Evolutionary conservation across 1,140 invertebrate species (phyloP), one percentile per base, ranked within the genome.

Genomic region (Achroia grisella): DNA sequence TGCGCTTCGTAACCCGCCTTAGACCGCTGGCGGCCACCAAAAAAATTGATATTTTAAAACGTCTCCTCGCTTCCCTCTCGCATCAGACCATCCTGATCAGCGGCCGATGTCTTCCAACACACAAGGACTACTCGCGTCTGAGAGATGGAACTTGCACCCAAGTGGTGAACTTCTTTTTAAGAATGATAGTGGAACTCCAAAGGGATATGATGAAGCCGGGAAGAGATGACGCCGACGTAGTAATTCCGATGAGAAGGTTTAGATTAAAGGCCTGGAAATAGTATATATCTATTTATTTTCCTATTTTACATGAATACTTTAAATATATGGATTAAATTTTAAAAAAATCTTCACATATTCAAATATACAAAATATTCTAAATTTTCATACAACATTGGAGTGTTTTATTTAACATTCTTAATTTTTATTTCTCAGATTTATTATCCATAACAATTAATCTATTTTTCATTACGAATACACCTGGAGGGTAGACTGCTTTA

Each of bases 1-100:
- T 93, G 4, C 87, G 90, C 31, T 93, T 94, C 63, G 62, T 94
- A 8, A 89, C 87, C 9, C 89, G 92, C 48, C 75, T 94, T 8
- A 87, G 90, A 31, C 90, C 90, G 0, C 79, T 91, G 43, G 86
- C 84, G 0, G 71, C 87, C 4, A 87, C 88, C 31, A 88, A 83
- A 37, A 89, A 88, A 53, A 87, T 87, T 29, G 87, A 87, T 37
- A 74, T 93, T 1, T 70, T 93, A 23, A 89, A 89, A 60, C 85
- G 92, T 32, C 64, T 93, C 2, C 76, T 91, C 10, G 90, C 90
- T 2, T 87, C 90, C 4, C 59, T 93, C 1, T 90, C 91, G 1
- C 91, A 93, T 14, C 91, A 93, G 56, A 86, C 76, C 10, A 80
- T 92, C 1, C 62, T 64, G 30, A 87, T 93, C 4, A 85, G 87